Evolutionary conservation across 64 coral and sea anemone species (phyloP).

Genomic region (Montipora cactus): DNA sequence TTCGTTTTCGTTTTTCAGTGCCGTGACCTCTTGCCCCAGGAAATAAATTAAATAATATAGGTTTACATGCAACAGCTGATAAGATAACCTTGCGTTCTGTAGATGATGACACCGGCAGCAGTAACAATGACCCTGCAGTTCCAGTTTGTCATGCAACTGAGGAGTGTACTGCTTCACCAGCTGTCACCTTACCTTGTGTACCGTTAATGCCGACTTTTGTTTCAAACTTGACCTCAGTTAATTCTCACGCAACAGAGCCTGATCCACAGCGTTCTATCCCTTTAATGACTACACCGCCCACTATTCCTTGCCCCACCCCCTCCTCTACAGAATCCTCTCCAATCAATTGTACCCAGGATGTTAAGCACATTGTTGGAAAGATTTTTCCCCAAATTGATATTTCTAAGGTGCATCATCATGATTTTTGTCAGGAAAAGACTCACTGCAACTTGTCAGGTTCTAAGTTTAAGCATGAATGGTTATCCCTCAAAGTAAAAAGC

Average conservation of each 20-base stretch:
- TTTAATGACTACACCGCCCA: background rate
- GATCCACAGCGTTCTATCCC: background rate
- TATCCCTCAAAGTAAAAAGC: slow-evolving; percentile 8
- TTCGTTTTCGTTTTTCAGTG: no score
- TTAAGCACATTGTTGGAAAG: background rate
- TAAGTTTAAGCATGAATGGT: slow-evolving; percentile 36
- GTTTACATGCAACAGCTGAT: no score
- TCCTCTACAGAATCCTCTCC: background rate
- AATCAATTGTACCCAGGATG: background rate
- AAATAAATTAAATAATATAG: no score
- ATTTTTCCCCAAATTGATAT: slow-evolving; percentile 11
- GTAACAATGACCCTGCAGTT: background rate
- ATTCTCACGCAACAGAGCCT: background rate
- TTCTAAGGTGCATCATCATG: slow-evolving; percentile 23
- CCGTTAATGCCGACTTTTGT: no score
- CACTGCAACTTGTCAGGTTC: background rate
- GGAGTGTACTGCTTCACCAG: no score
- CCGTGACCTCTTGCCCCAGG: no score
- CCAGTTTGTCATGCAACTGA: background rate
- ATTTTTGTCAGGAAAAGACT: slow-evolving; percentile 7
- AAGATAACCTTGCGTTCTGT: background rate
- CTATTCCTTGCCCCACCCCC: no score
- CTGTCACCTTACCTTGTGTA: no score
- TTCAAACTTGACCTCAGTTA: background rate
- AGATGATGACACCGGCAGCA: background rate